These are phyloP conservation scores for Phrixothrix hirtus DNA, from an alignment of 2,888 invertebrate genomes.

Conservation along the genomic window DNA sequence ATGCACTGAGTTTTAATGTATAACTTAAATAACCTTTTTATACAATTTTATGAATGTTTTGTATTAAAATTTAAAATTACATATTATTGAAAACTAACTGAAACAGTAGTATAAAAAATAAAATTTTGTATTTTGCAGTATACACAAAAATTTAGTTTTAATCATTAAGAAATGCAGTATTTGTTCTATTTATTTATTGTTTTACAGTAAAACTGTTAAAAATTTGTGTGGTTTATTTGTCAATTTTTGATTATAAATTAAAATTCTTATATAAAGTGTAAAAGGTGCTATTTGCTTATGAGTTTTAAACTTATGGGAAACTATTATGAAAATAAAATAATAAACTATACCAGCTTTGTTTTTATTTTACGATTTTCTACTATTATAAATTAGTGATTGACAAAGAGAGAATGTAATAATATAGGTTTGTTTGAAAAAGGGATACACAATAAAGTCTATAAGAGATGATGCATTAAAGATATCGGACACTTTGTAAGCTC, in stretches of 20 bases:
- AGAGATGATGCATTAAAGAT: too few species aligned
- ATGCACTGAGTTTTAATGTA: too few species aligned
- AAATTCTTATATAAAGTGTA: conserved; percentile 4
- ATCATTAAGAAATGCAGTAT: conserved; percentile 12
- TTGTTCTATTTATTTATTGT: conserved; percentile 24
- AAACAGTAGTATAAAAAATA: neutral
- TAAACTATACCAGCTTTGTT: too few species aligned
- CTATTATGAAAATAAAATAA: conserved; percentile 9
- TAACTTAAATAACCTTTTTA: too few species aligned
- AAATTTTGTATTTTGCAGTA: conserved; percentile 9
- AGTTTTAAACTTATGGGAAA: conserved; percentile 17
- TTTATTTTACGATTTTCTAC: too few species aligned
- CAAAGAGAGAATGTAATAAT: too few species aligned
- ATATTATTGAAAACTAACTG: neutral
- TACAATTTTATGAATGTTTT: neutral
- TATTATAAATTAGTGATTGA: too few species aligned
- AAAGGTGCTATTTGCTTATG: conserved; percentile 23
- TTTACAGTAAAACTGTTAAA: conserved; percentile 25
- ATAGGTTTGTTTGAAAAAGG: too few species aligned
- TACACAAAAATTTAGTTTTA: conserved; percentile 2
- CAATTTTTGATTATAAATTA: conserved; percentile 9
- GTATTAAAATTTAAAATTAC: neutral
- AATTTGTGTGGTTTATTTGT: conserved; percentile 12
- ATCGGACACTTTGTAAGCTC: too few species aligned
- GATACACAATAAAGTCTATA: too few species aligned